Conservation (phyloP, 2,113 vertebrate genomes). For the Petroica traversi region DNA sequence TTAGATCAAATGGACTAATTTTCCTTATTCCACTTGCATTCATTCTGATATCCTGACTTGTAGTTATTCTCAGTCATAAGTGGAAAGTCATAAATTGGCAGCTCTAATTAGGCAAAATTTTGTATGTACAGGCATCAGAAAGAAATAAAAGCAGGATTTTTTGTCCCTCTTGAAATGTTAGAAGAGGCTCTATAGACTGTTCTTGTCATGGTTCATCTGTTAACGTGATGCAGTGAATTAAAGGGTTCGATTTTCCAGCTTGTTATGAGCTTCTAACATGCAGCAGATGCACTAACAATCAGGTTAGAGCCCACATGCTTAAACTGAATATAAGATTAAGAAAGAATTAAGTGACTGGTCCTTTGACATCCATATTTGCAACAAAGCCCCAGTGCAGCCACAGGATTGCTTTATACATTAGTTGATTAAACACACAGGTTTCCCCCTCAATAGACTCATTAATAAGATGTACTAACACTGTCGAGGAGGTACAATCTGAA, state of each 20-base stretch:
- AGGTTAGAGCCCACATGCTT: constrained; percentile 54
- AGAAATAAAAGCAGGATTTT: background rate
- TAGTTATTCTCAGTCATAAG: background rate
- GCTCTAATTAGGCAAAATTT: background rate
- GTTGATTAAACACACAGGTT: background rate
- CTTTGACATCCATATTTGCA: constrained; percentile 31
- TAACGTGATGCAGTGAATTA: background rate
- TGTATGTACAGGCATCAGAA: background rate
- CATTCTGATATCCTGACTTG: background rate
- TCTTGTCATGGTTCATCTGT: background rate
- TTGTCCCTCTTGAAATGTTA: background rate
- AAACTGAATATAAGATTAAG: constrained; percentile 38
- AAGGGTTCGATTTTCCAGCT: background rate
- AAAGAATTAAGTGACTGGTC: background rate
- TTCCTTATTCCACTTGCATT: background rate
- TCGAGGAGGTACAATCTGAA: background rate
- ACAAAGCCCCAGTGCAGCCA: background rate
- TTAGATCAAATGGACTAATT: background rate
- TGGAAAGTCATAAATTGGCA: background rate
- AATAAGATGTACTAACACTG: background rate
- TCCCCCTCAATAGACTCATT: background rate
- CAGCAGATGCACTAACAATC: constrained; percentile 26
- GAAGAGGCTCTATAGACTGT: background rate
- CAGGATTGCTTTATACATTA: background rate
- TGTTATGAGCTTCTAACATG: constrained; percentile 20